These are phyloP conservation scores for Alentia gelatinosa DNA, from an alignment of 2,888 invertebrate species.

Conservation along the genomic window DNA sequence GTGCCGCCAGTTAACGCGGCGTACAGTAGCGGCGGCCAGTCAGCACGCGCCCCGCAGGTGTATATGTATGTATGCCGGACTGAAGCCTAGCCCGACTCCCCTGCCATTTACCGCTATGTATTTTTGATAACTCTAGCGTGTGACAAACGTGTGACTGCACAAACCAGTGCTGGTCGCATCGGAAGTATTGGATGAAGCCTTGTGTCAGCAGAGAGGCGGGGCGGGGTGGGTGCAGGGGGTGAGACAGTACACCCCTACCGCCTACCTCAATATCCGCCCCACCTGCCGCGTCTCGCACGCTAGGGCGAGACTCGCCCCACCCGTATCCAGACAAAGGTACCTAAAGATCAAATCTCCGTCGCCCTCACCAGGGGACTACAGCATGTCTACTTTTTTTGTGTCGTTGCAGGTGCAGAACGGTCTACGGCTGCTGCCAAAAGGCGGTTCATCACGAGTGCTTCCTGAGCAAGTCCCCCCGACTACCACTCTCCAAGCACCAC, in stretches of 20 bases:
- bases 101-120: not conserved
- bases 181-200: not conserved
- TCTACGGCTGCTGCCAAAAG: not conserved
- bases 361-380: not conserved
- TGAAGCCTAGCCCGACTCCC: not conserved
- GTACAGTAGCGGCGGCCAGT: no score
- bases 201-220: not conserved
- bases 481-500: not conserved
- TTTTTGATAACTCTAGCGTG: not conserved
- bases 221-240: not conserved
- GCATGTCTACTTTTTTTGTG: not conserved
- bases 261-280: not conserved
- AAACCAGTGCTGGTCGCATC: not conserved
- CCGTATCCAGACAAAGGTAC: not conserved
- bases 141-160: conserved; percentile 7
- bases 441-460: not conserved
- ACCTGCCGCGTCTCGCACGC: not conserved
- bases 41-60: no score
- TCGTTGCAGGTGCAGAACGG: not conserved
- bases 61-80: not conserved
- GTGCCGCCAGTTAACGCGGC: no score
- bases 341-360: conserved; percentile 2
- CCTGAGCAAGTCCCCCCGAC: not conserved
- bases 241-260: not conserved
- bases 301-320: not conserved